Percentiles rank a stretch among this genome's conserved stretches.
Evolutionary conservation across 2,888 invertebrate genomes (phyloP).

Genomic region (Deilephila elpenor): DNA sequence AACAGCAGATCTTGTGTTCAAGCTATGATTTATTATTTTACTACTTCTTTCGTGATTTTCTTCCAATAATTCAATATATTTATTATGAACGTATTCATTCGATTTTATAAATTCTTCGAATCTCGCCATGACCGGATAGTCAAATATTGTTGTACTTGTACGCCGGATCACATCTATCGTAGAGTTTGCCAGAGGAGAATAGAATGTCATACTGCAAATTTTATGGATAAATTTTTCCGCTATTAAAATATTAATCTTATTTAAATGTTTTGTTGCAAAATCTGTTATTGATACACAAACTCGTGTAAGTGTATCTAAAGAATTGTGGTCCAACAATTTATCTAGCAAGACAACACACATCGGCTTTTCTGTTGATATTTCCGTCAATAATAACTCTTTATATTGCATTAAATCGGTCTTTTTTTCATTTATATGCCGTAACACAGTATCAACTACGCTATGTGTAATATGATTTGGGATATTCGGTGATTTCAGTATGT

Average conservation of each 20-base stretch:
- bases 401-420: not conserved
- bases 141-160: not conserved
- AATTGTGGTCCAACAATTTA: not conserved
- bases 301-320: not conserved
- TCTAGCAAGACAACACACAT: not conserved
- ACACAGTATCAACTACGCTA: not conserved
- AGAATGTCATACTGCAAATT: not conserved
- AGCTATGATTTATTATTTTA: too few species aligned
- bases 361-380: not conserved
- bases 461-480: not conserved
- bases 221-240: slow-evolving; percentile 4
- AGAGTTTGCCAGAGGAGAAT: not conserved
- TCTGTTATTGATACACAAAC: not conserved
- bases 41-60: not conserved
- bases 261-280: not conserved
- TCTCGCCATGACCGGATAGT: not conserved
- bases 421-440: slow-evolving; percentile 11
- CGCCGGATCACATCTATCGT: not conserved
- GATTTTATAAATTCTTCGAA: not conserved
- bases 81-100: not conserved
- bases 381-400: slow-evolving; percentile 8
- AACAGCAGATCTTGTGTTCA: not conserved
- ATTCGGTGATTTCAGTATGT: not conserved
- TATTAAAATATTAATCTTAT: not conserved
- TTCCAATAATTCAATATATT: not conserved